phyloP scores from a whole-genome alignment of 2,113 vertebrate species.

The Xyliphius kryptos region DNA sequence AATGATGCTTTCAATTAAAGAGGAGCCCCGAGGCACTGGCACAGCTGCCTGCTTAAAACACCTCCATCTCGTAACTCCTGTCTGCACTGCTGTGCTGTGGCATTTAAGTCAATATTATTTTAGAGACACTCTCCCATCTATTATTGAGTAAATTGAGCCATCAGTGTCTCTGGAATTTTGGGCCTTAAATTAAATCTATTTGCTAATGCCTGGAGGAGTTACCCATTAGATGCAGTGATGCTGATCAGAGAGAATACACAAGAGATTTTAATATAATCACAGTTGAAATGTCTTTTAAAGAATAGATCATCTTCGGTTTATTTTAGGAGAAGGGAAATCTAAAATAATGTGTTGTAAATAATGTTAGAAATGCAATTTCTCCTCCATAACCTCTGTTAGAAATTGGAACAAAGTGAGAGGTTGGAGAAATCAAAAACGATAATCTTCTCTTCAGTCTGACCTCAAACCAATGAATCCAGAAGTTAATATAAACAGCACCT shows the following conservation, averaged over 20 bases:
- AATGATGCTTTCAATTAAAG: conserved; percentile 50
- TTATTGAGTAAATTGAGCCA: conserved; percentile 52
- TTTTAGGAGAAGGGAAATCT: too few relatives aligned
- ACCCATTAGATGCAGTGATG: too few relatives aligned
- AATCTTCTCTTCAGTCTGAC: conserved; percentile 4
- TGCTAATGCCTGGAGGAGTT: conserved; percentile 40
- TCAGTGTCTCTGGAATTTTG: conserved; percentile 42
- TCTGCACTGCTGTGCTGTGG: conserved; percentile 28
- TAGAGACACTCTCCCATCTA: conserved; percentile 40
- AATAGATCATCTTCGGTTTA: too few relatives aligned
- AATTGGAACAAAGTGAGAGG: too few relatives aligned
- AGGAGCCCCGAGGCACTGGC: conserved; percentile 33
- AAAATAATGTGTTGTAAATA: too few relatives aligned
- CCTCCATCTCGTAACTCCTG: conserved; percentile 31
- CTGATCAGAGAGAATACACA: too few relatives aligned
- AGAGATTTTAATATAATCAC: too few relatives aligned
- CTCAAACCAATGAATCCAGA: too few relatives aligned
- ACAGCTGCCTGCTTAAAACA: conserved; percentile 41
- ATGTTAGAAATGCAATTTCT: too few relatives aligned
- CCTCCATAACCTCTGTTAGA: too few relatives aligned
- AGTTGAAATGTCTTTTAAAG: too few relatives aligned
- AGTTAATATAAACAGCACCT: conserved; percentile 23
- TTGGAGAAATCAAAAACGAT: too few relatives aligned
- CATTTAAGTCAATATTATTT: conserved; percentile 45
- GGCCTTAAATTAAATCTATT: conserved; percentile 47